These are phyloP conservation scores for Cephus nigrinus DNA, from an alignment of 2,888 invertebrate genomes.

Conservation along the genomic window DNA sequence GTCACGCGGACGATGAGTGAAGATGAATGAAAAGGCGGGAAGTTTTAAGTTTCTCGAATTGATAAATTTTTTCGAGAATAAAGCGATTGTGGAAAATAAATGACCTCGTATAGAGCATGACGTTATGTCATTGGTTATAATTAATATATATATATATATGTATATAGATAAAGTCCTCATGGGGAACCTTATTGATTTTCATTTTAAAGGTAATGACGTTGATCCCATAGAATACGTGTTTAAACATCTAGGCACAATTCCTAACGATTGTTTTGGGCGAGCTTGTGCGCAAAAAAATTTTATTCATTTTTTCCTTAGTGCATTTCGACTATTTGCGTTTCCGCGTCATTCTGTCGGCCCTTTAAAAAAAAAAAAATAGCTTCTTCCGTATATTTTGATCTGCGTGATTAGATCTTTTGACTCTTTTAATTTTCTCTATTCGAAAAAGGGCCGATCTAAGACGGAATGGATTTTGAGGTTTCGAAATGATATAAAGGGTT, in stretches of 20 bases:
- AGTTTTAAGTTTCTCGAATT: not conserved
- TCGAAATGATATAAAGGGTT: not conserved
- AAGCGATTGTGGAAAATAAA: not conserved
- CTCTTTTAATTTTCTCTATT: not conserved
- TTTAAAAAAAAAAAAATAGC: not conserved
- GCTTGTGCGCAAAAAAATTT: slow-evolving; percentile 49
- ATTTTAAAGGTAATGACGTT: slow-evolving; percentile 52
- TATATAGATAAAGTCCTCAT: slow-evolving; percentile 23
- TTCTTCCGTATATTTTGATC: not conserved
- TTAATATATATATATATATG: slow-evolving; percentile 26
- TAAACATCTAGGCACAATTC: slow-evolving; percentile 62
- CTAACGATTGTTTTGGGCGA: slow-evolving; percentile 59
- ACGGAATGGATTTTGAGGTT: not conserved
- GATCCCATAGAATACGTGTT: slow-evolving; percentile 60
- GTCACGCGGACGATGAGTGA: not conserved
- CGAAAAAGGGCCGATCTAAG: not conserved
- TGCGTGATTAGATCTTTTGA: not conserved
- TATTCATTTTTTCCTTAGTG: not conserved
- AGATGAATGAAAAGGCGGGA: slow-evolving; percentile 4
- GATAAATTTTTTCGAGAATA: not conserved
- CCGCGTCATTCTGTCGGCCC: not conserved
- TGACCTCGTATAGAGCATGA: not conserved
- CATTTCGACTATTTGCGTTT: not conserved
- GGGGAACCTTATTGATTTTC: slow-evolving; percentile 24
- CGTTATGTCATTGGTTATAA: slow-evolving; percentile 12